These are phyloP conservation scores for Palythoa heliodiscus DNA, from an alignment of 92 coral and sea anemone genomes.

Conservation along the genomic window DNA sequence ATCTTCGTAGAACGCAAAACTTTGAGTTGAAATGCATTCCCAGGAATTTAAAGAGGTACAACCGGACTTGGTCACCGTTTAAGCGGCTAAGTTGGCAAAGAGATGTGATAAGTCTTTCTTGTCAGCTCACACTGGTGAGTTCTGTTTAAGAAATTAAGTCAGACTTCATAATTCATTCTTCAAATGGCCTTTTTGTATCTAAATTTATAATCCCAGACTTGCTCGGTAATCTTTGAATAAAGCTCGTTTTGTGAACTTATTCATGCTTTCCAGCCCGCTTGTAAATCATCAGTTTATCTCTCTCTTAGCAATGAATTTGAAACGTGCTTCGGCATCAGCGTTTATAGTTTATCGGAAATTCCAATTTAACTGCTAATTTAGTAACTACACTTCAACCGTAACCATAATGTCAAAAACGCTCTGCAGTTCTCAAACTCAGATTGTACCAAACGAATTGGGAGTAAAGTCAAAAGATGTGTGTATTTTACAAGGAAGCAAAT, in stretches of 20 bases:
- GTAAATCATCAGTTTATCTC: background rate
- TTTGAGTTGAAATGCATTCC: constrained; percentile 10
- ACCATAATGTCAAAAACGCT: background rate
- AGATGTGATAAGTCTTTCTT: background rate
- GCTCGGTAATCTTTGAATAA: background rate
- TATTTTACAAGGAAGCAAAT: too few relatives aligned
- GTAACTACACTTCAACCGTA: background rate
- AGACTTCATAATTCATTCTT: background rate
- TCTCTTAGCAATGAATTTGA: background rate
- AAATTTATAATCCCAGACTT: background rate
- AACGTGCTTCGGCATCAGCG: constrained; percentile 26
- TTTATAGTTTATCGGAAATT: constrained; percentile 34
- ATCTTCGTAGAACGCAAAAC: background rate
- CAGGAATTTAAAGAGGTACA: background rate
- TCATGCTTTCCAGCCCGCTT: background rate
- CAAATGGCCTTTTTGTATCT: background rate
- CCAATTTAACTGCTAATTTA: constrained; percentile 25
- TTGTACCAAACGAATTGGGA: background rate
- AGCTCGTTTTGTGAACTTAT: background rate
- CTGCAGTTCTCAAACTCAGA: background rate
- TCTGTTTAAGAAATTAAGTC: background rate
- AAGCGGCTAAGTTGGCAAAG: background rate
- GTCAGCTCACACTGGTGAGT: background rate
- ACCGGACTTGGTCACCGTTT: background rate
- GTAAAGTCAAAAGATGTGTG: too few relatives aligned